Conservation (phyloP, 2,888 invertebrate species). For the Leptinotarsa juncta region DNA sequence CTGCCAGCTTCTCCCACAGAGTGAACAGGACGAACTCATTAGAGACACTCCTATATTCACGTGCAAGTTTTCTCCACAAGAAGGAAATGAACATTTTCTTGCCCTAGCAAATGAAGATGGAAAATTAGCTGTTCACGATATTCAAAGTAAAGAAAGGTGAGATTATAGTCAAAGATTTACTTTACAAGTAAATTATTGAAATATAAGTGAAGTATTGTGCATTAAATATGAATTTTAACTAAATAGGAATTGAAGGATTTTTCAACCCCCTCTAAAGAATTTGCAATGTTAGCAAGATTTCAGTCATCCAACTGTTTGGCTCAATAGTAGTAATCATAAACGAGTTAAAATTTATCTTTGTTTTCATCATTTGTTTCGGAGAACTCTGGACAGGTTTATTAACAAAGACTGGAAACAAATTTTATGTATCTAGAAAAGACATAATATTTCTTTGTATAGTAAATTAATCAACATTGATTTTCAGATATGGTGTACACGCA, state of each 20-base stretch:
- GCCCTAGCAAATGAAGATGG: slow-evolving; percentile 91
- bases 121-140: slow-evolving; percentile 73
- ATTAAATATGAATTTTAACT: too few species aligned
- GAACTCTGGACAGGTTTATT: too few species aligned
- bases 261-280: too few species aligned
- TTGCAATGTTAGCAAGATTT: too few species aligned
- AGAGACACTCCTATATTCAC: slow-evolving; percentile 81
- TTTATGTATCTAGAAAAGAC: too few species aligned
- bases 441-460: background rate
- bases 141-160: slow-evolving; percentile 41
- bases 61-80: slow-evolving; percentile 77
- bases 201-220: too few species aligned
- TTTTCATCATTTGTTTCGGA: too few species aligned
- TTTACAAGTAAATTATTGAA: background rate
- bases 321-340: too few species aligned
- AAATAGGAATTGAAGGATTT: too few species aligned
- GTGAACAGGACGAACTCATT: slow-evolving; percentile 62
- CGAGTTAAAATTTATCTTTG: too few species aligned
- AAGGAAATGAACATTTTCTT: slow-evolving; percentile 72
- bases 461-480: slow-evolving; percentile 21
- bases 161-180: slow-evolving; percentile 1
- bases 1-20: slow-evolving; percentile 70
- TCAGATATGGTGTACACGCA: slow-evolving; percentile 69
- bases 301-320: too few species aligned
- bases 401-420: too few species aligned